These are phyloP conservation scores for Xiphophorus birchmanni DNA, from an alignment of 2,797 vertebrate genomes.

Conservation along the genomic window DNA sequence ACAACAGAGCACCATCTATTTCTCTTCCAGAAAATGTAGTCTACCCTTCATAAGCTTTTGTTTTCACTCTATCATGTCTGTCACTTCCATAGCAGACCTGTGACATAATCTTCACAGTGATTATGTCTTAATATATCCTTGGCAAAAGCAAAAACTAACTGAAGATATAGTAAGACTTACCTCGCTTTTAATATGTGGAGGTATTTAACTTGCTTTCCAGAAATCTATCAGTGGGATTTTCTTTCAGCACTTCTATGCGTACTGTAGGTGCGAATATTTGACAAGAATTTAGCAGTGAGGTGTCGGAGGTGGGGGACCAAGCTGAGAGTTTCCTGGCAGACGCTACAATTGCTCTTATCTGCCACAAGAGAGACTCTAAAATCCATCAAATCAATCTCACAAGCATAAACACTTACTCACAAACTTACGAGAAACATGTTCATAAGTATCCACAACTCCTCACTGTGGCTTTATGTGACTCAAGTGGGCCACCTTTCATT, in stretches of 20 bases:
- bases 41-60: neutral
- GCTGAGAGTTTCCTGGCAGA: constrained; percentile 27
- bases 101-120: neutral
- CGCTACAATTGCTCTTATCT: neutral
- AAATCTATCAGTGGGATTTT: neutral
- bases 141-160: neutral
- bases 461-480: constrained; percentile 2
- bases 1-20: too few relatives aligned
- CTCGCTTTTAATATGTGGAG: neutral
- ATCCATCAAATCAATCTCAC: constrained; percentile 7
- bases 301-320: neutral
- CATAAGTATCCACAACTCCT: neutral
- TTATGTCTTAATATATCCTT: too few relatives aligned
- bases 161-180: neutral
- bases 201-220: neutral
- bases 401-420: neutral
- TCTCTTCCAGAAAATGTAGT: too few relatives aligned
- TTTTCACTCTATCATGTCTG: neutral
- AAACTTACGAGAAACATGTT: neutral
- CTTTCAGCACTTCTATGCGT: neutral
- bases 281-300: constrained; percentile 19
- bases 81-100: neutral
- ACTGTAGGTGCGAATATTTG: constrained; percentile 6
- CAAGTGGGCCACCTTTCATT: neutral
- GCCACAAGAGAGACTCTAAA: constrained; percentile 6